These are phyloP conservation scores for Lithodes maja DNA, from an alignment of 2,888 invertebrate species.

Conservation along the genomic window DNA sequence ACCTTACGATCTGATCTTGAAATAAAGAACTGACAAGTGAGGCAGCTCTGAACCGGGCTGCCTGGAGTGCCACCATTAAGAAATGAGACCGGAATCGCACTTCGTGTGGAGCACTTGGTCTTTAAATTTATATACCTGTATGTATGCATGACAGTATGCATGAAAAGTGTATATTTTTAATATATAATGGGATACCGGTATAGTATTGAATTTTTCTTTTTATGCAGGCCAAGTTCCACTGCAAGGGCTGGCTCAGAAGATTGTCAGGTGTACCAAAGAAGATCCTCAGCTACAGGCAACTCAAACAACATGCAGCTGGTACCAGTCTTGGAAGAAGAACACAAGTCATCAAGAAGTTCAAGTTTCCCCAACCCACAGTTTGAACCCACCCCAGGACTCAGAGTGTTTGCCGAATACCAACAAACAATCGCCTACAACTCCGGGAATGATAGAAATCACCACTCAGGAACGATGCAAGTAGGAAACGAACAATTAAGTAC, in stretches of 20 bases:
- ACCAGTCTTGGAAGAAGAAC: neutral
- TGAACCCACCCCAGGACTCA: neutral
- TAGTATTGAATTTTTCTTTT: too few species aligned
- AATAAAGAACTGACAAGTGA: too few species aligned
- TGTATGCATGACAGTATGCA: too few species aligned
- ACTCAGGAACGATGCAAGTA: neutral
- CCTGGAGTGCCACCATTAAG: too few species aligned
- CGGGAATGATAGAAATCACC: neutral
- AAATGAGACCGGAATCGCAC: too few species aligned
- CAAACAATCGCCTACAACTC: neutral
- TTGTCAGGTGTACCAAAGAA: neutral
- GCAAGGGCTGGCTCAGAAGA: slow-evolving; percentile 11
- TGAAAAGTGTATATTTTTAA: too few species aligned
- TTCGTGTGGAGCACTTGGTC: too few species aligned
- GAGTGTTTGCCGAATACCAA: neutral
- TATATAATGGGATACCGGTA: too few species aligned
- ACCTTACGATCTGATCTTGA: too few species aligned
- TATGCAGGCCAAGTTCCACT: neutral
- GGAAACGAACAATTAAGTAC: neutral
- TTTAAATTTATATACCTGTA: too few species aligned
- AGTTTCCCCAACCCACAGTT: neutral
- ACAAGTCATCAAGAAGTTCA: neutral
- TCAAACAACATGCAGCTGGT: neutral
- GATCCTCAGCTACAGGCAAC: neutral
- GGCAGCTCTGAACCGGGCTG: too few species aligned